Conservation (phyloP, 2,113 vertebrate species). For the Bagarius yarrelli region DNA sequence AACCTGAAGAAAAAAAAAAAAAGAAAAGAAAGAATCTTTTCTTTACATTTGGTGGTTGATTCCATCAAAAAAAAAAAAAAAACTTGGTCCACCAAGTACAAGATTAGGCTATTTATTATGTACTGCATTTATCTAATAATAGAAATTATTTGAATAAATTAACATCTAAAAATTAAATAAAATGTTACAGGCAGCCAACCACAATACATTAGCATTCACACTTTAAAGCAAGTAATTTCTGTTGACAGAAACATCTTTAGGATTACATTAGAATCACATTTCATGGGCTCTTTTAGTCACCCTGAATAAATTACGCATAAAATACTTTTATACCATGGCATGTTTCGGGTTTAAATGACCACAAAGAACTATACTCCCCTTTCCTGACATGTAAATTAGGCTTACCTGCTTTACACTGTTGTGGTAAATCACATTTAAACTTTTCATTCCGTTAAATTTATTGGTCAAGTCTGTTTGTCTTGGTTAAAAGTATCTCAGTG, state of each 20-base stretch:
- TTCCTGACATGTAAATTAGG: slow-evolving; percentile 40
- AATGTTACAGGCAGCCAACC: slow-evolving; percentile 65
- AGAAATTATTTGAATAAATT: slow-evolving; percentile 75
- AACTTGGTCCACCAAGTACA: slow-evolving; percentile 41
- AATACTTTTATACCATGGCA: slow-evolving; percentile 46
- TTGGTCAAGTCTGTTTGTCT: slow-evolving; percentile 47
- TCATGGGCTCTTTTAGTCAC: slow-evolving; percentile 57
- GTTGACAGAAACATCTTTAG: slow-evolving; percentile 55
- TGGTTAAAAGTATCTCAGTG: slow-evolving; percentile 44
- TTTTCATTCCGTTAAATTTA: slow-evolving; percentile 54
- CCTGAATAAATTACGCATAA: slow-evolving; percentile 56
- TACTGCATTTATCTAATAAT: slow-evolving; percentile 50
- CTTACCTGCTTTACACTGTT: slow-evolving; percentile 68
- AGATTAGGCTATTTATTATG: slow-evolving; percentile 16
- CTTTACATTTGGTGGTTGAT: neutral
- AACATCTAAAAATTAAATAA: slow-evolving; percentile 72
- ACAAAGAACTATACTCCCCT: slow-evolving; percentile 12
- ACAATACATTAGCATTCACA: slow-evolving; percentile 56
- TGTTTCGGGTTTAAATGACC: slow-evolving; percentile 40
- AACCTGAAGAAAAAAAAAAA: slow-evolving; percentile 21
- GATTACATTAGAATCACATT: slow-evolving; percentile 64
- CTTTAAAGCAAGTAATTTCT: slow-evolving; percentile 61
- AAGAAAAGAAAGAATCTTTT: neutral
- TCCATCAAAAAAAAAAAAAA: slow-evolving; percentile 5
- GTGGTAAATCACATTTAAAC: slow-evolving; percentile 60